Evolutionary conservation across 1,140 invertebrate species (phyloP).

Genomic region (Drosophila neocordata): DNA sequence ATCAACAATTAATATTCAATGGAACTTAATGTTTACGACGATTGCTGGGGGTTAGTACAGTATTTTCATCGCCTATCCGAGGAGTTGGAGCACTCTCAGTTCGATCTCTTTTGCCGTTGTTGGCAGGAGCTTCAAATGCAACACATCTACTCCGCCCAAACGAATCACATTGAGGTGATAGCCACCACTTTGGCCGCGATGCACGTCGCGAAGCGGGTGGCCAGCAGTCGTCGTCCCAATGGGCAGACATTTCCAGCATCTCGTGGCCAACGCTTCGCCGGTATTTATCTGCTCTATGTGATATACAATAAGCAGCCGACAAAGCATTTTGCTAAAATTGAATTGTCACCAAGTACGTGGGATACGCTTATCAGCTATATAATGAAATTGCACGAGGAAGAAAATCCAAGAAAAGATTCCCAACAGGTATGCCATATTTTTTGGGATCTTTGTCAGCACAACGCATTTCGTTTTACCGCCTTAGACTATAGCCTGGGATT

Average conservation of each 20-base stretch:
- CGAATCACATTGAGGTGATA: conserved; percentile 64
- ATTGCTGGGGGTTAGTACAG: conserved; percentile 58
- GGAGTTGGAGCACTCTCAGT: conserved; percentile 24
- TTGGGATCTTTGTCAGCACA: conserved; percentile 45
- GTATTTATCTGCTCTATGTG: conserved; percentile 60
- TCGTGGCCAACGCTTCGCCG: conserved; percentile 51
- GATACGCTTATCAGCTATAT: conserved; percentile 44
- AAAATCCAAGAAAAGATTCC: conserved; percentile 17
- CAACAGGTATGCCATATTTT: conserved; percentile 64
- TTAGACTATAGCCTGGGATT: conserved; percentile 61
- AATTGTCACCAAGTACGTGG: conserved; percentile 58
- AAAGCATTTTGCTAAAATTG: conserved; percentile 61
- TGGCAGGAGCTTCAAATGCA: conserved; percentile 64
- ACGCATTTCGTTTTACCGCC: conserved; percentile 67
- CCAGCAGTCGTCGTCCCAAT: conserved; percentile 48
- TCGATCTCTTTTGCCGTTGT: conserved; percentile 56
- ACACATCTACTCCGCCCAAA: conserved; percentile 62
- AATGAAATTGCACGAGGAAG: conserved; percentile 1
- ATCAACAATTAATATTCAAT: conserved; percentile 17
- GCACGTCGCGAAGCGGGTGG: conserved; percentile 62
- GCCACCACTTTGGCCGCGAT: conserved; percentile 62
- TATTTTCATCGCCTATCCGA: conserved; percentile 36
- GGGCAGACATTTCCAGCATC: conserved; percentile 41
- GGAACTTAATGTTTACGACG: conserved; percentile 50
- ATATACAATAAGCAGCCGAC: conserved; percentile 78